Evolutionary conservation across 2,113 vertebrate genomes (phyloP).

Genomic region (Tragulus kanchil): DNA sequence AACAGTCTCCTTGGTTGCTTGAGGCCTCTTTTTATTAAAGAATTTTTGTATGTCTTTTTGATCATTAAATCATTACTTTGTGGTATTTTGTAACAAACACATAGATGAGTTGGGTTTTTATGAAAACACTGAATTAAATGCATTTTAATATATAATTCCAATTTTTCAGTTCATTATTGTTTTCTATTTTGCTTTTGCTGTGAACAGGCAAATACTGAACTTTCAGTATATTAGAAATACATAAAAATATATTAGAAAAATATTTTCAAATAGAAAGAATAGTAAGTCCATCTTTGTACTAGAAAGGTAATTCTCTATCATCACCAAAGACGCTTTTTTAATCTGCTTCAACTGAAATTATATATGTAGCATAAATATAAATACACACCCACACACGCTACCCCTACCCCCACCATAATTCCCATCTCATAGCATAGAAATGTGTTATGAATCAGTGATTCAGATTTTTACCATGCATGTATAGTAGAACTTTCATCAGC

Average conservation of each 20-base stretch:
- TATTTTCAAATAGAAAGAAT: conserved; percentile 17
- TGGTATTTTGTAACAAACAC: neutral
- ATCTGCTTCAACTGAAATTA: neutral
- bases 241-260: neutral
- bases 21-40: neutral
- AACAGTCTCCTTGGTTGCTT: neutral
- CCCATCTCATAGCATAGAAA: neutral
- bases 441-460: neutral
- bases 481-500: neutral
- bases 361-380: neutral
- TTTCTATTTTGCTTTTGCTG: neutral
- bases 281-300: neutral
- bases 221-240: neutral
- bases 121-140: neutral
- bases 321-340: neutral
- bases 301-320: neutral
- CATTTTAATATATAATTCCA: neutral
- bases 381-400: neutral
- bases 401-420: neutral
- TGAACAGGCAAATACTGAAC: neutral
- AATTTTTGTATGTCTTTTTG: neutral
- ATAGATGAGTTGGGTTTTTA: neutral
- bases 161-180: neutral
- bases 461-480: neutral
- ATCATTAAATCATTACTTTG: neutral